A percentile compares a stretch with the other conserved stretches of the same genome.
phyloP scores from a whole-genome alignment of 2,888 invertebrate species.

The Nebria salina region DNA sequence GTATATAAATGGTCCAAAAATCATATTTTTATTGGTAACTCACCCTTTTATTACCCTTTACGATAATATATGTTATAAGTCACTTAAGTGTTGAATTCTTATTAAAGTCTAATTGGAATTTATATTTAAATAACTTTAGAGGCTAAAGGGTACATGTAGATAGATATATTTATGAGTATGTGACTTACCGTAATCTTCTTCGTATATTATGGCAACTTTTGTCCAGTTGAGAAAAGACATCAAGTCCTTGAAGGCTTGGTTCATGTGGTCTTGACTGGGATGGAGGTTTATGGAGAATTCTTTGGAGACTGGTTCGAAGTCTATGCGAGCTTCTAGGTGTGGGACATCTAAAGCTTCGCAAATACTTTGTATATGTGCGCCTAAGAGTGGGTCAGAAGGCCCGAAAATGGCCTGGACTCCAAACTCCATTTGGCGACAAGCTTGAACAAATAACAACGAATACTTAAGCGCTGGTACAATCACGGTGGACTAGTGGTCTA shows the following conservation, averaged over 20 bases:
- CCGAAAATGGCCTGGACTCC: slow-evolving; percentile 91
- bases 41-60: neutral
- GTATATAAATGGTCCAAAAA: neutral
- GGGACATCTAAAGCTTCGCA: slow-evolving; percentile 91
- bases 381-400: slow-evolving; percentile 83
- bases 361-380: slow-evolving; percentile 87
- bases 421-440: slow-evolving; percentile 81
- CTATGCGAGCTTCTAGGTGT: slow-evolving; percentile 81
- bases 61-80: neutral
- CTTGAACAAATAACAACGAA: slow-evolving; percentile 62
- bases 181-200: slow-evolving; percentile 85
- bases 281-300: slow-evolving; percentile 89
- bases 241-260: slow-evolving; percentile 85
- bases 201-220: slow-evolving; percentile 91
- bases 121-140: too few relatives aligned
- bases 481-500: neutral
- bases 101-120: too few relatives aligned
- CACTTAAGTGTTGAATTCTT: too few relatives aligned
- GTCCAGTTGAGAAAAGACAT: slow-evolving; percentile 93
- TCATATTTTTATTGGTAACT: neutral
- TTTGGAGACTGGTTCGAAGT: slow-evolving; percentile 71
- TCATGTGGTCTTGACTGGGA: slow-evolving; percentile 84
- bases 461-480: neutral
- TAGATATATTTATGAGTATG: neutral
- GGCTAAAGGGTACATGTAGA: too few relatives aligned